Percentiles rank a stretch among this genome's conserved stretches.
phyloP scores from a whole-genome alignment of 2,888 invertebrate species.

The Erebia aethiops region DNA sequence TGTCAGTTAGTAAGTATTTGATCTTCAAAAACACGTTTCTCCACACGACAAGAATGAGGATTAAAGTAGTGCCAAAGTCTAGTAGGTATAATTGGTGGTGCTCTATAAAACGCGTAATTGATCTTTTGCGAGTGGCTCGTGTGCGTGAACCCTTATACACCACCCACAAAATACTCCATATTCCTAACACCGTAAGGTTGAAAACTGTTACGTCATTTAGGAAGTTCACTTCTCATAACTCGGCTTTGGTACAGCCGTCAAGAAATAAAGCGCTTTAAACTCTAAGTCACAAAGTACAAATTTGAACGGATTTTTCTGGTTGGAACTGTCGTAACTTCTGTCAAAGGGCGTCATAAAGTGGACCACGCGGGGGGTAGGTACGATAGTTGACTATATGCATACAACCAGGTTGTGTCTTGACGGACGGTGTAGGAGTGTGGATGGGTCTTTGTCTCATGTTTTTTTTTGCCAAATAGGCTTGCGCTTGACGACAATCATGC shows the following conservation, averaged over 20 bases:
- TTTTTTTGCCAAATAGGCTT: too few relatives aligned
- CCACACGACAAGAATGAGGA: too few relatives aligned
- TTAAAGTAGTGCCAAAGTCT: too few relatives aligned
- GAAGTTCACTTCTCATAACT: slow-evolving; percentile 27
- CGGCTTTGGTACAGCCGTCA: neutral
- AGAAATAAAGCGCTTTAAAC: slow-evolving; percentile 2
- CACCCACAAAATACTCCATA: slow-evolving; percentile 17
- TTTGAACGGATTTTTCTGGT: neutral
- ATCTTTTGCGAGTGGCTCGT: neutral
- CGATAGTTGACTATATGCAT: slow-evolving; percentile 53
- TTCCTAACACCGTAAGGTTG: slow-evolving; percentile 21
- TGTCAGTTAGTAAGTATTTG: too few relatives aligned
- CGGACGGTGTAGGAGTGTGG: slow-evolving; percentile 36
- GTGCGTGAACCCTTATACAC: slow-evolving; percentile 1
- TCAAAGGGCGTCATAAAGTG: slow-evolving; percentile 56
- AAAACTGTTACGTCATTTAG: slow-evolving; percentile 19
- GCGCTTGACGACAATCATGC: too few relatives aligned
- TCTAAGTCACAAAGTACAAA: slow-evolving; percentile 22
- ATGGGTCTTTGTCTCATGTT: slow-evolving; percentile 11
- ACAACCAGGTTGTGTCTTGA: slow-evolving; percentile 36
- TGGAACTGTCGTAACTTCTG: slow-evolving; percentile 42
- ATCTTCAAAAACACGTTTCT: too few relatives aligned
- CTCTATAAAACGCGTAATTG: neutral
- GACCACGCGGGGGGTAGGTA: slow-evolving; percentile 56
- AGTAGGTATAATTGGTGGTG: neutral